These are phyloP conservation scores for Sterrhoptilus dennistouni DNA, from an alignment of 2,113 vertebrate genomes.

Conservation along the genomic window DNA sequence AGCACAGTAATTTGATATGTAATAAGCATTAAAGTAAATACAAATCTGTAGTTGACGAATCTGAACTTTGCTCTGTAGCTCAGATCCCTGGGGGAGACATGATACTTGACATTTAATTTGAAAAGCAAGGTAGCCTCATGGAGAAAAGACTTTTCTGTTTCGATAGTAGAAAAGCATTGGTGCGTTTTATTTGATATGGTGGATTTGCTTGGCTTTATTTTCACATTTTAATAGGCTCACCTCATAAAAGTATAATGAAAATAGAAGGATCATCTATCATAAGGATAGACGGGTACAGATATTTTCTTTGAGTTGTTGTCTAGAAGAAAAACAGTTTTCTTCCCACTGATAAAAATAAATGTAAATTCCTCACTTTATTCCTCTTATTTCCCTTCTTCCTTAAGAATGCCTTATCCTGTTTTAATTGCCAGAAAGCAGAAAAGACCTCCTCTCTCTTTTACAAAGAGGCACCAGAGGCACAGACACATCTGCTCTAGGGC, in stretches of 20 bases:
- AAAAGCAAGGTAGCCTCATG: conserved; percentile 51
- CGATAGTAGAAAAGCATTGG: conserved; percentile 25
- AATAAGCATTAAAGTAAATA: conserved; percentile 65
- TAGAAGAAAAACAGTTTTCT: conserved; percentile 63
- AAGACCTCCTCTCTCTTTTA: neutral
- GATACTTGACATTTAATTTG: conserved; percentile 73
- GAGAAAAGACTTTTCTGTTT: conserved; percentile 17
- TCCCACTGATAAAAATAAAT: conserved; percentile 55
- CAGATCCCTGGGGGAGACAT: conserved; percentile 33
- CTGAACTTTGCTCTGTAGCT: conserved; percentile 62
- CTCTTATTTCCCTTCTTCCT: neutral
- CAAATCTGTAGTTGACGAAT: conserved; percentile 5
- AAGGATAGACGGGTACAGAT: conserved; percentile 5
- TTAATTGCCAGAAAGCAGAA: neutral
- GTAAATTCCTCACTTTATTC: conserved; percentile 12
- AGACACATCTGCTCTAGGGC: neutral
- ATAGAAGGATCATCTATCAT: conserved; percentile 70
- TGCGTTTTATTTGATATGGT: conserved; percentile 69
- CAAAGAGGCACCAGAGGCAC: neutral
- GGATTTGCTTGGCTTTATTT: conserved; percentile 72
- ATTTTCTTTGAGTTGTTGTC: conserved; percentile 24
- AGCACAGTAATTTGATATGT: conserved; percentile 39
- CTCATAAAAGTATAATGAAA: conserved; percentile 75
- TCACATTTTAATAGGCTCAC: conserved; percentile 75
- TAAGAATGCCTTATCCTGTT: neutral